These are phyloP conservation scores for Prunella strophiata DNA, from an alignment of 2,797 vertebrate species.

Conservation along the genomic window DNA sequence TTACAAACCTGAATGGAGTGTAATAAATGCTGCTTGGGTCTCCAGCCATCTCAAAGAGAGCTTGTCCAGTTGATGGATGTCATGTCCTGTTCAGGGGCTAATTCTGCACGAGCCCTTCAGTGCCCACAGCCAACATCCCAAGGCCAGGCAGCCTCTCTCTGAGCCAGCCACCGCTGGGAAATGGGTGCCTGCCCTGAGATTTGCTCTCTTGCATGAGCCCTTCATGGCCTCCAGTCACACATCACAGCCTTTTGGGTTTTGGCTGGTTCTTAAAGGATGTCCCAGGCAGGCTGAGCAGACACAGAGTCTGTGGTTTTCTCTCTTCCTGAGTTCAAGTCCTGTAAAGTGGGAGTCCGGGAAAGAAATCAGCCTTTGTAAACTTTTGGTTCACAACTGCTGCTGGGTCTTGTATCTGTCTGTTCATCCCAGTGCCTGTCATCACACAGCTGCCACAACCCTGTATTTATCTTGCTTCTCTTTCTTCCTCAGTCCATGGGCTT, in stretches of 20 bases:
- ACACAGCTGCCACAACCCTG: neutral
- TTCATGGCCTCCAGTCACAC: neutral
- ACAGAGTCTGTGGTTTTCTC: constrained; percentile 66
- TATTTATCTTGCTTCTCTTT: constrained; percentile 12
- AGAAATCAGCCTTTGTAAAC: constrained; percentile 44
- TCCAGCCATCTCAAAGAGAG: neutral
- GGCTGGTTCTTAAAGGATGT: constrained; percentile 39
- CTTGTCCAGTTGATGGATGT: neutral
- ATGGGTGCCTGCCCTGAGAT: neutral
- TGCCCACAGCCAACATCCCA: neutral
- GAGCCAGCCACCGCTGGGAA: neutral
- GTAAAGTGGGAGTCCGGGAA: constrained; percentile 37
- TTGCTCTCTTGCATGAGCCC: constrained; percentile 8
- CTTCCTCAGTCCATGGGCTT: neutral
- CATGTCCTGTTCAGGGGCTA: neutral
- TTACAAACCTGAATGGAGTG: neutral
- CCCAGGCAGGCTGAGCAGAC: constrained; percentile 36
- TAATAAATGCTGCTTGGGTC: neutral
- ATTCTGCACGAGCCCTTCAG: neutral
- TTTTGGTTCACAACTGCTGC: constrained; percentile 29
- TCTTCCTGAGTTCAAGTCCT: constrained; percentile 52
- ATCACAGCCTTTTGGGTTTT: neutral
- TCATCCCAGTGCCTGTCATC: constrained; percentile 30
- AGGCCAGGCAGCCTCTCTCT: neutral
- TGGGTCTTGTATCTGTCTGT: neutral